These are phyloP conservation scores for Erebia ligea DNA, from an alignment of 2,888 invertebrate species.

Conservation along the genomic window DNA sequence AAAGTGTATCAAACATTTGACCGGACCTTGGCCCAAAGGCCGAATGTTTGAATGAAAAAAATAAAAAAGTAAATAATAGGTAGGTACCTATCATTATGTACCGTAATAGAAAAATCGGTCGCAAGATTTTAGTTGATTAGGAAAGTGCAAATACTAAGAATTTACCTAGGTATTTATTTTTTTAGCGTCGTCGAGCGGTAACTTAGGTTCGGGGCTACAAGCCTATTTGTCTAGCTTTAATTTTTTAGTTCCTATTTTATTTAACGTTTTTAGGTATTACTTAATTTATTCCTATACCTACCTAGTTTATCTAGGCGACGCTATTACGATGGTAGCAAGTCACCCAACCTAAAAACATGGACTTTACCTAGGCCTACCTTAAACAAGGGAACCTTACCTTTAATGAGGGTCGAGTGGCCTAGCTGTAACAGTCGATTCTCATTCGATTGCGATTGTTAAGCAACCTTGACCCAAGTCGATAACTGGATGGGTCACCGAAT, in stretches of 20 bases:
- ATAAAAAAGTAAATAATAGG: not conserved
- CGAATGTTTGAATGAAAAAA: slow-evolving; percentile 5
- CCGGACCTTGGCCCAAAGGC: slow-evolving; percentile 29
- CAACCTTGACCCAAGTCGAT: too few relatives aligned
- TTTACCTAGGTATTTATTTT: not conserved
- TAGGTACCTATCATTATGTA: too few relatives aligned
- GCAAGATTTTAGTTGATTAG: not conserved
- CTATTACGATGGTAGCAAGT: too few relatives aligned
- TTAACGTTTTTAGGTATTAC: not conserved
- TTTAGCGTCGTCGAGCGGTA: not conserved
- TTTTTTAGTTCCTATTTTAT: not conserved
- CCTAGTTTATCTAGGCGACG: too few relatives aligned
- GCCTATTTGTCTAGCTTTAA: not conserved
- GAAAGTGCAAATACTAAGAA: slow-evolving; percentile 5
- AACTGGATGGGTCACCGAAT: too few relatives aligned
- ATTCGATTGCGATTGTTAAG: too few relatives aligned
- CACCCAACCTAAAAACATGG: too few relatives aligned
- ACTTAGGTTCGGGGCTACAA: not conserved
- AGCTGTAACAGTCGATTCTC: too few relatives aligned
- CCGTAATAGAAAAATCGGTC: not conserved
- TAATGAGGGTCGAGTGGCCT: too few relatives aligned
- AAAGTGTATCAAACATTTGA: slow-evolving; percentile 24
- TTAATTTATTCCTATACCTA: too few relatives aligned
- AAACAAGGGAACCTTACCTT: too few relatives aligned
- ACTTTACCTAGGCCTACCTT: too few relatives aligned